Evolutionary conservation across 2,797 vertebrate species (phyloP).

Genomic region (Poecilia picta): DNA sequence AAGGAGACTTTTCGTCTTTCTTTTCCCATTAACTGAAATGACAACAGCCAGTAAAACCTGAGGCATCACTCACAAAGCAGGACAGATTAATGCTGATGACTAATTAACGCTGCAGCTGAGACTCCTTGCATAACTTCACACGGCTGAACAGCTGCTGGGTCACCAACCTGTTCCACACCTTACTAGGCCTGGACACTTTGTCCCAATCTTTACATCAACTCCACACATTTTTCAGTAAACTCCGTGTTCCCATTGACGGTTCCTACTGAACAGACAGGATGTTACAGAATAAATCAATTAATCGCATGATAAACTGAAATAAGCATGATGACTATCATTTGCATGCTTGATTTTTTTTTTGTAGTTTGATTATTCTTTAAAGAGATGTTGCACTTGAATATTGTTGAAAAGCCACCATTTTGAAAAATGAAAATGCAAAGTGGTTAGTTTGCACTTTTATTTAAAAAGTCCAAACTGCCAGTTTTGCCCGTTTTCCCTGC

Average conservation of each 20-base stretch:
- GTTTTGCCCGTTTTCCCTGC: no score
- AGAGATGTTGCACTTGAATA: no score
- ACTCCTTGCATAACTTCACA: constrained; percentile 63
- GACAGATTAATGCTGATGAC: constrained; percentile 58
- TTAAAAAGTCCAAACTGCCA: no score
- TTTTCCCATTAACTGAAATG: background rate
- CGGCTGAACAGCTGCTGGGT: constrained; percentile 27
- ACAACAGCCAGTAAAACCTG: constrained; percentile 5
- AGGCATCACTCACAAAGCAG: constrained; percentile 31
- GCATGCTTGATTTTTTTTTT: no score
- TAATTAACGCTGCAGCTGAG: constrained; percentile 43
- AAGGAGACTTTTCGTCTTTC: background rate
- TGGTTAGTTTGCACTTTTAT: no score
- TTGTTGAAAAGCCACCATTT: no score
- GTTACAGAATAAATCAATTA: no score
- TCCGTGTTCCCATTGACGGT: background rate
- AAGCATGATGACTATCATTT: no score
- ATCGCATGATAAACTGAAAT: no score
- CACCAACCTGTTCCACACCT: constrained; percentile 31
- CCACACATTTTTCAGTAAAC: constrained; percentile 20
- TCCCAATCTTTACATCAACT: constrained; percentile 1
- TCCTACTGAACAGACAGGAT: background rate
- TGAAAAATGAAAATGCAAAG: no score
- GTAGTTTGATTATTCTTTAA: no score
- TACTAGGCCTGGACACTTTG: constrained; percentile 26